Percentiles rank a stretch among this genome's conserved stretches.
Evolutionary conservation across 2,888 invertebrate genomes (phyloP).

Genomic region (Epinotia bilunana): DNA sequence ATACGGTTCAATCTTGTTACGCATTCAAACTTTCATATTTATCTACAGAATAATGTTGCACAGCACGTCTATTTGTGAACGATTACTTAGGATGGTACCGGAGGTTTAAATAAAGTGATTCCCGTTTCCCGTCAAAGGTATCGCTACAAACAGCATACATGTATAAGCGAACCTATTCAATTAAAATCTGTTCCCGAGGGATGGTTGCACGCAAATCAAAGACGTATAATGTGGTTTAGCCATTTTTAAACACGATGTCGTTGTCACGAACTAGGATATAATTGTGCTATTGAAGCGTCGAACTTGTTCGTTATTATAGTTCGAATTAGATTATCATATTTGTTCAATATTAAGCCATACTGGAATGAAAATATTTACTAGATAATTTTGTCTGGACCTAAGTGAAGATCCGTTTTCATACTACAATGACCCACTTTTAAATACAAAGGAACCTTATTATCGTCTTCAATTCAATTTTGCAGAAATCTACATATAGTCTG

Average conservation of each 20-base stretch:
- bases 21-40: conserved; percentile 25
- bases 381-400: too few species aligned
- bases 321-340: too few species aligned
- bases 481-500: not conserved
- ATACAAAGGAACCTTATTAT: too few species aligned
- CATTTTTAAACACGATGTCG: not conserved
- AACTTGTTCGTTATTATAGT: too few species aligned
- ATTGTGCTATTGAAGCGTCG: not conserved
- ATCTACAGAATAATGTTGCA: conserved; percentile 3
- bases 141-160: not conserved
- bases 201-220: conserved; percentile 13
- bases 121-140: not conserved
- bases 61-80: not conserved
- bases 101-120: not conserved
- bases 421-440: too few species aligned
- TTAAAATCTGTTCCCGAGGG: not conserved
- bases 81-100: not conserved
- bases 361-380: too few species aligned
- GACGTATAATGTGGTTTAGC: not conserved
- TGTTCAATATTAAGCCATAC: too few species aligned
- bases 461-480: not conserved
- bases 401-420: too few species aligned
- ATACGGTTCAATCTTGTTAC: not conserved
- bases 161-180: not conserved
- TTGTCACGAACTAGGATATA: not conserved